These are phyloP conservation scores for Leptinotarsa defecta DNA, from an alignment of 1,140 invertebrate genomes.

Conservation along the genomic window DNA sequence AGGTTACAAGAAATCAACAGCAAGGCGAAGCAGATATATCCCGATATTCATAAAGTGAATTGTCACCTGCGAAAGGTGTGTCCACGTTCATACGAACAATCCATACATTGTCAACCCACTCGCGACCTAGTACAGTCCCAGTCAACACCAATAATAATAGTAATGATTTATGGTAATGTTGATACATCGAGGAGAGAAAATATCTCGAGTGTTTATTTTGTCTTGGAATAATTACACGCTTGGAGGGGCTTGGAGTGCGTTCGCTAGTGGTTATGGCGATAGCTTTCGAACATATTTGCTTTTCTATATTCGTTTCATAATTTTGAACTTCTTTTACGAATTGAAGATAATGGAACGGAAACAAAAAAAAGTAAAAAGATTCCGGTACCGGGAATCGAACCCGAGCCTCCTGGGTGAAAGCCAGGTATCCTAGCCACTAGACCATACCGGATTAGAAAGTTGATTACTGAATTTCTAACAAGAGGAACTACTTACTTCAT, in stretches of 20 bases:
- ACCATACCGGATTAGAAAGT: constrained; percentile 42
- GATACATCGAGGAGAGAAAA: constrained; percentile 24
- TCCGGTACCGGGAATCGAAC: constrained; percentile 52
- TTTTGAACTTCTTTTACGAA: background rate
- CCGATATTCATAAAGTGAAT: constrained; percentile 31
- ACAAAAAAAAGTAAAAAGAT: constrained; percentile 16
- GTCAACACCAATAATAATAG: constrained; percentile 29
- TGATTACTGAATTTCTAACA: accelerated
- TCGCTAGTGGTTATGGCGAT: constrained; percentile 6
- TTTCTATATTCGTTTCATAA: background rate
- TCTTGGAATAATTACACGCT: constrained; percentile 26
- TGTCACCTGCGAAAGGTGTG: constrained; percentile 30
- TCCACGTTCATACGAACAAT: constrained; percentile 29
- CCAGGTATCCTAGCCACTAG: constrained; percentile 52
- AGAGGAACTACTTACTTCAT: no score
- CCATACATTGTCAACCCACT: constrained; percentile 32
- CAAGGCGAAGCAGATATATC: constrained; percentile 19
- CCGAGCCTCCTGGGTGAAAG: constrained; percentile 51
- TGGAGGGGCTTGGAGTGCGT: constrained; percentile 13
- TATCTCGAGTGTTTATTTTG: constrained; percentile 29
- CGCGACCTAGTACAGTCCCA: constrained; percentile 27
- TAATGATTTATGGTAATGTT: constrained; percentile 32
- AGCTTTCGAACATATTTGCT: background rate
- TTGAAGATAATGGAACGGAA: background rate
- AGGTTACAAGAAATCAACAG: constrained; percentile 20